Base-by-base conservation (phyloP, 1,140 invertebrate genomes). In the Diprion similis region DNA sequence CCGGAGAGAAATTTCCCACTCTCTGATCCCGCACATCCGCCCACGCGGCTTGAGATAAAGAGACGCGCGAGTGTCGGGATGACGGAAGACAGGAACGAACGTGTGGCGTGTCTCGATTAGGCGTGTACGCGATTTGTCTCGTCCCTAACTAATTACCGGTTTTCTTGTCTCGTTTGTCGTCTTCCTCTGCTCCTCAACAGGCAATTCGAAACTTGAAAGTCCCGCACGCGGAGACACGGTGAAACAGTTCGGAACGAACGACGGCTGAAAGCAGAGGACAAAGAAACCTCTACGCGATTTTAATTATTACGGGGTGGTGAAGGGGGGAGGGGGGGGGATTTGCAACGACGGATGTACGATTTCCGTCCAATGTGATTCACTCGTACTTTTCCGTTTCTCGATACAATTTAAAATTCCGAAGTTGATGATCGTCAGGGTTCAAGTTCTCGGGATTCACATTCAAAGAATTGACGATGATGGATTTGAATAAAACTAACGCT, bases 41-140 rank as follows among this genome's bases (percentile, higher is more conserved):
- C 24, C 24, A 37, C 24, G 24, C 24, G 24, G 24, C 24, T 37
- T 37, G 11, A 59, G 51, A 59, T 59, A 8, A 8, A 59, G 51
- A 59, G n/a, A 59, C 51, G 48, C 24, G 59, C 9, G 71, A 11
- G 66, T 11, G 37, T n/a, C 37, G 68, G 47, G 10, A 24, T 13
- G 67, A 37, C 17, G 17, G 65, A 66, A 47, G 48, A 72, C 71
- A 67, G 72, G 45, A 45, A 69, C 59, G 67, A 10, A 24, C 67
- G 11, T 51, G 66, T 81, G 76, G 78, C 80, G 80, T 80, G 83
- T 83, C 83, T 77, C 76, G 80, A 70, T 76, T 80, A 81, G 82
- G 79, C 82, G 83, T 86, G 84, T 86, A 85, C 74, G 81, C 84
- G 84, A 86, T 86, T 86, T 86, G 84, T 86, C 84, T 85, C 84